Evolutionary conservation across 2,113 vertebrate species (phyloP), one percentile per base, ranked within the genome.

Genomic region (Vulpes ferrilata): DNA sequence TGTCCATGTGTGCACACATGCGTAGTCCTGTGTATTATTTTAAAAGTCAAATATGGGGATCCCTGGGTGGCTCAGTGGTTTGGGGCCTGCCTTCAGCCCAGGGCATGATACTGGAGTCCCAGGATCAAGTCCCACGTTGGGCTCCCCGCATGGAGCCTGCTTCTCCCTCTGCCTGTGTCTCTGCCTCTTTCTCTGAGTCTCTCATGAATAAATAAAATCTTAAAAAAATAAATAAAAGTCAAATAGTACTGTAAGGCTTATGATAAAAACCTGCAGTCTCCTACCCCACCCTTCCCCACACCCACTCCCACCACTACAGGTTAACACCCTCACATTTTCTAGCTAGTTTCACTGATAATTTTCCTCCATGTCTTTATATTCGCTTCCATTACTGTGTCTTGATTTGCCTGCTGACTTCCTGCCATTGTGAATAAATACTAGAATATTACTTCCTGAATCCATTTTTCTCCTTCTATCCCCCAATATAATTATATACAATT

Each of bases 181-280:
- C 43, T 43, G 43, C 43, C 43, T 43, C 43, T 43, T 43, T 43
- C 43, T 43, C 43, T 43, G 43, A 43, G 43, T 43, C 5, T 43
- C 43, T 43, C 43, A 43, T 7, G 43, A 43, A 43, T 43, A 43
- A 43, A 43, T 43, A 43, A 43, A 43, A 43, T 43, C 43, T 43
- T 43, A 43, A 43, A 43, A 43, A 43, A 43, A 43, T 38, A 88
- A 91, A 91, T 38, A 88, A 91, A 91, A 88, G 74, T 94, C 48
- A 94, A 89, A 93, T 59, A 59, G 35, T 53, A 86, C 27, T 69
- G 27, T 48, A 81, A 86, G 6, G 22, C 20, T 92, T 79, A 51
- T 53, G 48, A 32, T 88, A 59, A 60, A 89, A 86, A 35, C 23
- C 74, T 76, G 53, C 0, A 25, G 8, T 76, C 19, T 91, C n/a